Evolutionary conservation across 2,113 vertebrate genomes (phyloP), one percentile per base, ranked within the genome.

Genomic region (Haemorhous mexicanus): DNA sequence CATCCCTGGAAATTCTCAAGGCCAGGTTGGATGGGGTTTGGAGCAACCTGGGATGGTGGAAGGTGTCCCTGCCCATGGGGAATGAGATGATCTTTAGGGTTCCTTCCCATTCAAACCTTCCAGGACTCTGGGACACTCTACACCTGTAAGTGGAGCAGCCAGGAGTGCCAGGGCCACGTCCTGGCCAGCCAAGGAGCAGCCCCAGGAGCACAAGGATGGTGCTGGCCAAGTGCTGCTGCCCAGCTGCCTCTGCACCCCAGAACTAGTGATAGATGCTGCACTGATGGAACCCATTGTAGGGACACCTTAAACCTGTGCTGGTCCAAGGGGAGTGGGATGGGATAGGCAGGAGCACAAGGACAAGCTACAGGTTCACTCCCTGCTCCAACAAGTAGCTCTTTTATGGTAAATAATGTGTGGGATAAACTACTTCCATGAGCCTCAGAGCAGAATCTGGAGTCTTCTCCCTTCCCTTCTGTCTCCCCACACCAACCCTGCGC

Each of bases 81-180:
- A 79, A 53, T 12, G 10, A 59, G 39, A 53, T 35, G 6, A 61
- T 41, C 18, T 61, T 53, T 39, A 46, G 4, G 2, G 20, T 39
- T 17, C 39, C 6, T 3, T 61, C 74, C n/a, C 39, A 41, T 7
- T 8, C 67, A 61, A 73, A 35, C 4, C n/a, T 61, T 17, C n/a
- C 22, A 19, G 22, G 59, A 32, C 11, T 59, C 52, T 46, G 15
- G 49, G 59, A 19, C 14, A 30, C 66, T 69, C 50, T 7, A 8
- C 15, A 5, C 9, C 11, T 30, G 14, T 19, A 47, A 64, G 69
- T 2, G 3, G 50, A 76, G 69, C 46, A 69, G 23, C 39, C 23
- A 2, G 1, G 46, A 49, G 81, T 0, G 0, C 21, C 2, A 9
- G 58, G 22, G 22, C 33, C 26, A 1, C 3, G 4, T 63, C 43